These are phyloP conservation scores for Ceratosolen solmsi DNA, from an alignment of 1,140 invertebrate species.

Conservation along the genomic window DNA sequence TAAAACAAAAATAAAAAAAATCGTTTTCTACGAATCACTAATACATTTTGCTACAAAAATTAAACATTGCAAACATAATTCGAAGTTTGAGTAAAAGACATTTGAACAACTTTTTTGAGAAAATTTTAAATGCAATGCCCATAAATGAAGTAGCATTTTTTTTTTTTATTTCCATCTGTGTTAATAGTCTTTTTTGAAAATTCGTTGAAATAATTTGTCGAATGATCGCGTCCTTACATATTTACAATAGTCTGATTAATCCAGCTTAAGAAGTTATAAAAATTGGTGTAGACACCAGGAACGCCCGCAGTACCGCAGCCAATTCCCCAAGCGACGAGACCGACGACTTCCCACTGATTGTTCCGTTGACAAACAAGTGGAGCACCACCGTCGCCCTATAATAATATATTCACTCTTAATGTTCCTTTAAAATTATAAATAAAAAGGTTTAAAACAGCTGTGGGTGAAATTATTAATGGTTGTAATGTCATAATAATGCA, in stretches of 20 bases:
- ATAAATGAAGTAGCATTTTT: too few relatives aligned
- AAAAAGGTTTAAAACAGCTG: too few relatives aligned
- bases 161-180: not conserved
- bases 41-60: too few relatives aligned
- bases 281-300: constrained; percentile 81
- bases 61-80: too few relatives aligned
- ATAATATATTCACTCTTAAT: not conserved
- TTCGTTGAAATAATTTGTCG: too few relatives aligned
- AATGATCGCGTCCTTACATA: not conserved
- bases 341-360: constrained; percentile 76
- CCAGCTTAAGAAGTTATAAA: constrained; percentile 78
- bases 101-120: not conserved
- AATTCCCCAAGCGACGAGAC: constrained; percentile 84
- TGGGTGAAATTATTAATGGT: too few relatives aligned
- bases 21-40: too few relatives aligned
- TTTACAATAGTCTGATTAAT: constrained; percentile 68
- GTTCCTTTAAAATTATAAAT: too few relatives aligned
- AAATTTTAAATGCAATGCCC: too few relatives aligned
- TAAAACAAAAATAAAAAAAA: too few relatives aligned
- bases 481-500: too few relatives aligned
- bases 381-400: constrained; percentile 84
- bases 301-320: constrained; percentile 78
- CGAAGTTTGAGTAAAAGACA: not conserved
- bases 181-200: not conserved
- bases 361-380: constrained; percentile 79